Evolutionary conservation across 2,797 vertebrate species (phyloP), one percentile per base, ranked within the genome.

Genomic region (Falco naumanni): DNA sequence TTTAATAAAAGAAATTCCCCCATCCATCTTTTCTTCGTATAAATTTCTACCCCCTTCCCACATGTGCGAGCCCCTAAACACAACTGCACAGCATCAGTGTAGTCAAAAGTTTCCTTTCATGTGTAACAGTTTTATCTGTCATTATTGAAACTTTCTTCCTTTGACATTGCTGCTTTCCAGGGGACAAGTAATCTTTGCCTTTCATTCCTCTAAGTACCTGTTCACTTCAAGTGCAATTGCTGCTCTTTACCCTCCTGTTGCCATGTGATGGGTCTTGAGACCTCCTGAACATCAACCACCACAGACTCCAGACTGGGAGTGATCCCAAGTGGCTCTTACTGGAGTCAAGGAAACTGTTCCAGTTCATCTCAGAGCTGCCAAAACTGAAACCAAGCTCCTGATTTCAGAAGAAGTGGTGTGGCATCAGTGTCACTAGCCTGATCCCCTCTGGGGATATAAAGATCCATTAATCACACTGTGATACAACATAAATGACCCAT

Each of bases 141-240:
- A 3, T 72, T 92, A 90, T 34, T 80, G 71, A 50, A 94, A 87
- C 81, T 81, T 90, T 65, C 31, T 88, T 78, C 81, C 70, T 96
- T 89, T 93, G 66, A 87, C 33, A 2, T 64, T 2, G 2, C 29
- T 84, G 57, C 60, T 81, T 83, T 80, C 48, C 0, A 0, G 21
- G 22, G 34, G 8, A 66, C 0, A 0, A 89, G 19, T 95, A 70
- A 76, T 89, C 79, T 95, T 71, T 74, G n/a, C 77, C 74, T 90
- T 95, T 92, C 57, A 56, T 90, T 93, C 60, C n/a, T 50, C 33
- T 50, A 43, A 79, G 34, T 13, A 50, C 21, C 39, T 48, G 51
- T 48, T 93, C 63, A 13, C 57, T 82, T 41, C 56, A 81, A 90
- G n/a, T 51, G 24, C 50, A 70, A 20, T 53, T 3, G 0, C 48